Conservation (phyloP, 2,888 invertebrate species). For the Pachliopta kotzebuea region DNA sequence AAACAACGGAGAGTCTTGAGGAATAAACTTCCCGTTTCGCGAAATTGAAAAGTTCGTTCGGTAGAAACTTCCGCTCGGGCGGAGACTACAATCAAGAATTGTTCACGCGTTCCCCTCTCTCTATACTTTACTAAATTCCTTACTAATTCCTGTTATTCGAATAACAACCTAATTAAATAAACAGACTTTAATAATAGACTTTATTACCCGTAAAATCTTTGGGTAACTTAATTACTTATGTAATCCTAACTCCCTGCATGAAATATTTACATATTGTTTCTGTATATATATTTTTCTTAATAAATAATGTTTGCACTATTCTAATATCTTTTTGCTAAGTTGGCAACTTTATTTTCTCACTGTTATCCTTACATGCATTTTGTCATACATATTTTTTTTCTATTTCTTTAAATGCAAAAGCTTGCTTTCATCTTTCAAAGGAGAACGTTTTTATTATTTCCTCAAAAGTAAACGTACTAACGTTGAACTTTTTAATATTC, state of each 20-base stretch:
- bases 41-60: constrained; percentile 18
- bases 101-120: constrained; percentile 1
- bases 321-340: no score
- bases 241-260: no score
- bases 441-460: constrained; percentile 10
- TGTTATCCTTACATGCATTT: neutral
- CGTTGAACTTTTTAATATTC: constrained; percentile 19
- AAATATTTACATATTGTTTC: no score
- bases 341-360: no score
- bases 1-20: constrained; percentile 13
- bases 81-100: constrained; percentile 21
- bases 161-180: neutral
- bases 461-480: constrained; percentile 17
- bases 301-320: no score
- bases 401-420: neutral
- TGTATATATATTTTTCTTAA: no score
- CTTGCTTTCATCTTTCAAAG: constrained; percentile 16
- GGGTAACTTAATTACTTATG: no score
- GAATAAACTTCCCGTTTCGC: constrained; percentile 13
- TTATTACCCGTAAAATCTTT: no score
- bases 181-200: no score
- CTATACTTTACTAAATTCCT: neutral
- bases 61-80: constrained; percentile 14
- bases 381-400: neutral
- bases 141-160: neutral